Percentiles rank a stretch among this genome's conserved stretches.
Conservation (phyloP, 2,797 vertebrate species). For the Karalla daura region DNA sequence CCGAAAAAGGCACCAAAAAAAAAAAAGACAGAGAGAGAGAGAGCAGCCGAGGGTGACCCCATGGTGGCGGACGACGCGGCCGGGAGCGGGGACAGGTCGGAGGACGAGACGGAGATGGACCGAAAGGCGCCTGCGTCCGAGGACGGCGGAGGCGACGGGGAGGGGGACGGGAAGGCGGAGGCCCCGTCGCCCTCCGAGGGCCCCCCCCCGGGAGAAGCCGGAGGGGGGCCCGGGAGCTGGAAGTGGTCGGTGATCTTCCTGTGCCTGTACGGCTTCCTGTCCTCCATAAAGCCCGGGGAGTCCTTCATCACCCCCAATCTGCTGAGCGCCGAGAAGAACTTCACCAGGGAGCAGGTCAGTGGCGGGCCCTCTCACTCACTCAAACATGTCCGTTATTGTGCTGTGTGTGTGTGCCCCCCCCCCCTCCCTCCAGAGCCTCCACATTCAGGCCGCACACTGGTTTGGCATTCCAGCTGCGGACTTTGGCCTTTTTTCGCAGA, state of each 20-base stretch:
- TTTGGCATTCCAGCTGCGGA: no score
- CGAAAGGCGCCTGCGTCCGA: constrained; percentile 13
- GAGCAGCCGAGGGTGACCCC: background rate
- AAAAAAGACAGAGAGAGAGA: no score
- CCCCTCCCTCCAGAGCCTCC: no score
- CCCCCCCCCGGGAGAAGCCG: constrained; percentile 1
- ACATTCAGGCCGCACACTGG: no score
- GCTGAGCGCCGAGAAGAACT: constrained; percentile 87
- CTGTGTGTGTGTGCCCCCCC: no score
- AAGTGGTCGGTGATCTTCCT: constrained; percentile 87
- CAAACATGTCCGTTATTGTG: no score
- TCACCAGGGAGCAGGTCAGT: constrained; percentile 89
- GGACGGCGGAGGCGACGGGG: background rate
- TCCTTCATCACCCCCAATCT: constrained; percentile 94
- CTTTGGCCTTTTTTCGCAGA: no score
- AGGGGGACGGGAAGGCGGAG: constrained; percentile 35
- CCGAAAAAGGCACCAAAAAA: no score
- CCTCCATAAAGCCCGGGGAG: constrained; percentile 91
- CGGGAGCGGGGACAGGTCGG: constrained; percentile 17
- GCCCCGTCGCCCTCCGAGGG: constrained; percentile 3
- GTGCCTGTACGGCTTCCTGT: constrained; percentile 95
- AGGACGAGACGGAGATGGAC: constrained; percentile 29
- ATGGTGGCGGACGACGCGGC: constrained; percentile 51
- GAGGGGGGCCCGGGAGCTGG: constrained; percentile 69
- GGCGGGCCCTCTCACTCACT: no score